A percentile compares a stretch with the other conserved stretches of the same genome.
These are phyloP conservation scores for Germaria angustata DNA, from an alignment of 2,888 invertebrate species.

Conservation along the genomic window DNA sequence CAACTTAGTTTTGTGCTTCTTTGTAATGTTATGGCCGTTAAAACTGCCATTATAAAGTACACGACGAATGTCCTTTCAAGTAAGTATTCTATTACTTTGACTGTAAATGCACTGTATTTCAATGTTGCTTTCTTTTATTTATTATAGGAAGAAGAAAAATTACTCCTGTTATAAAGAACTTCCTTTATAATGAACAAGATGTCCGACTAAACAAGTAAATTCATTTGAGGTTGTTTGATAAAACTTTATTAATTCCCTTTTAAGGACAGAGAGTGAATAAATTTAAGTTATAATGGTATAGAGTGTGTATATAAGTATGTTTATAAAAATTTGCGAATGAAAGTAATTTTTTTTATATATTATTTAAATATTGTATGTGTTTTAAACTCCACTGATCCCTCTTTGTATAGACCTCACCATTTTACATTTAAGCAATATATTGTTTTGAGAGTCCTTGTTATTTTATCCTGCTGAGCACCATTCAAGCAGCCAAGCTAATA, in stretches of 20 bases:
- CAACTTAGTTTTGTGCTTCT: no score
- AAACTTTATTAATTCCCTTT: slow-evolving; percentile 64
- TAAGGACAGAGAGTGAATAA: slow-evolving; percentile 62
- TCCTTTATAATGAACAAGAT: no score
- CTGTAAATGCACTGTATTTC: no score
- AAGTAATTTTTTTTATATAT: slow-evolving; percentile 17
- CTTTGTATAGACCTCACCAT: neutral
- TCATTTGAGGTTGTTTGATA: slow-evolving; percentile 50
- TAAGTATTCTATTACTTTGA: no score
- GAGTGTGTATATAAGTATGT: slow-evolving; percentile 30
- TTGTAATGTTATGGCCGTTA: no score
- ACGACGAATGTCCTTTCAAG: no score
- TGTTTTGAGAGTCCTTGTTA: neutral
- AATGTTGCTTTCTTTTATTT: no score
- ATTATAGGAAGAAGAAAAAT: no score
- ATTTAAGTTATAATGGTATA: slow-evolving; percentile 39
- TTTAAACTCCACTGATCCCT: neutral
- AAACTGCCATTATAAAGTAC: no score
- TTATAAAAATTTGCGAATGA: slow-evolving; percentile 32
- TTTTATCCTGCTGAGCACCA: neutral
- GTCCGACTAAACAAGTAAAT: no score
- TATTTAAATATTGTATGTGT: neutral
- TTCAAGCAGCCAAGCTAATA: neutral
- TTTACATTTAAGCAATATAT: neutral
- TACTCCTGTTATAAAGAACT: no score